Evolutionary conservation across 2,888 invertebrate species (phyloP), one percentile per base, ranked within the genome.

Genomic region (Cantharis rustica): DNA sequence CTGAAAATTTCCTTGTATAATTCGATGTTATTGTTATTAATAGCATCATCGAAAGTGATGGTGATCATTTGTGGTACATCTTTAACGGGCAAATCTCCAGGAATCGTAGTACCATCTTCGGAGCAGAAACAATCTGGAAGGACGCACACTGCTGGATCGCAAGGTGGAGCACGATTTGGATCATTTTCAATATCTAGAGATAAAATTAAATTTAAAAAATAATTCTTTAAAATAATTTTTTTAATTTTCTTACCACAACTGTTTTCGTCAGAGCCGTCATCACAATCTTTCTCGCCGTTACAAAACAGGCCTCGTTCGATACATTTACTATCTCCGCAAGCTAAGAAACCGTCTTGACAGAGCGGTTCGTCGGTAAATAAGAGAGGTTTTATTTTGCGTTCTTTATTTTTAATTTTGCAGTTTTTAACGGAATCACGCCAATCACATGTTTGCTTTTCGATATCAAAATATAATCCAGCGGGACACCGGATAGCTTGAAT

Each of bases 41-140:
- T 96, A 85, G 97, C 97, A 85, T 97, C 97, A 86, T 97, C 97
- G 87, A 97, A 97, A 71, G 97, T 97, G 86, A 97, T 95, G 75
- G 96, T 96, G 86, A 97, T 94, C 97, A 97, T 97, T 90, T 97
- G 96, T 5, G 97, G 97, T 0, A 97, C 95, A 85, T 96, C 95
- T 89, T 93, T 95, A 79, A 93, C 87, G 13, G 95, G 95, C 69
- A 96, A 89, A 85, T 96, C 95, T 13, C 95, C 95, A 79, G 96
- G 96, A 82, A 96, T 94, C 64, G 92, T 90, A 61, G 96, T 96
- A 80, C 96, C 96, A 86, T 96, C 96, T 87, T 96, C 96, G 10
- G 96, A 96, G 86, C 97, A 97, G 93, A 96, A 97, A 87, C 97
- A 97, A 87, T 97, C 97, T 61, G 97, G 97, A 80, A 97, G 90